These are phyloP conservation scores for Carcina quercana DNA, from an alignment of 2,888 invertebrate genomes.

Conservation along the genomic window DNA sequence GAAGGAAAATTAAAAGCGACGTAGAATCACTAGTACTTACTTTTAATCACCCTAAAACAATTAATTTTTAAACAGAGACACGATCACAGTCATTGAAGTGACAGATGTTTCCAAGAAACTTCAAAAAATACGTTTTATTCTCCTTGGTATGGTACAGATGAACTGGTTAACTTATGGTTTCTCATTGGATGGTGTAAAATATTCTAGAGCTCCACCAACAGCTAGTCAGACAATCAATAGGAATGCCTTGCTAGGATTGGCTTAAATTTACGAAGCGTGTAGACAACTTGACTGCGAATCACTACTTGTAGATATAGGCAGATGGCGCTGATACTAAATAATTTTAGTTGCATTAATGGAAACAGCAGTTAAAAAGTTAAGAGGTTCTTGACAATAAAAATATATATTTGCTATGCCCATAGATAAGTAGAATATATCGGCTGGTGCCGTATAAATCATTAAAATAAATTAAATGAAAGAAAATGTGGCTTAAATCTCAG, in stretches of 20 bases:
- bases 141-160: slow-evolving; percentile 30
- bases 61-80: slow-evolving; percentile 56
- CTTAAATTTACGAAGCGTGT: not conserved
- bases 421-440: no score
- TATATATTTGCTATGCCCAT: no score
- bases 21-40: slow-evolving; percentile 42
- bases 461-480: no score
- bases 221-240: slow-evolving; percentile 1
- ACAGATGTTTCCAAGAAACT: slow-evolving; percentile 37
- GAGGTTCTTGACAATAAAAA: no score
- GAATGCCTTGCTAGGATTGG: not conserved
- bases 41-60: slow-evolving; percentile 35
- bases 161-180: not conserved
- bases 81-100: slow-evolving; percentile 65
- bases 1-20: not conserved
- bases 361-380: no score
- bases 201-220: not conserved
- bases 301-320: not conserved
- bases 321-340: slow-evolving; percentile 1
- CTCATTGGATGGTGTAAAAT: slow-evolving; percentile 1
- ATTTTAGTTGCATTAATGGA: no score
- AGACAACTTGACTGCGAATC: not conserved
- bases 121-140: slow-evolving; percentile 42
- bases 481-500: no score
- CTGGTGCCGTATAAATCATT: no score